Evolutionary conservation across 2,888 invertebrate genomes (phyloP).

Genomic region (Rhingia rostrata): DNA sequence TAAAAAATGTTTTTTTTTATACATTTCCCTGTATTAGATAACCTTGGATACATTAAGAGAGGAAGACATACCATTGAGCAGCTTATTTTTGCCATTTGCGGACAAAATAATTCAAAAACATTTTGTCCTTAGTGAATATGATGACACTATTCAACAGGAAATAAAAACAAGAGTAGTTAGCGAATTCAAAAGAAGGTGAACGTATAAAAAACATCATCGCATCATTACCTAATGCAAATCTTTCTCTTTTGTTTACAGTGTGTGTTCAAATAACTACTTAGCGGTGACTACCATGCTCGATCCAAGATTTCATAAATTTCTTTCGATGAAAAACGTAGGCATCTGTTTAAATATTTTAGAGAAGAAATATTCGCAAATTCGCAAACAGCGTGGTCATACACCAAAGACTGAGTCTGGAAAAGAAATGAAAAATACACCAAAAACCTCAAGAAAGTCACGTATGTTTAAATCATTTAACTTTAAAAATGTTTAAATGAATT

Average conservation of each 20-base stretch:
- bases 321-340: slow-evolving; percentile 75
- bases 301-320: slow-evolving; percentile 80
- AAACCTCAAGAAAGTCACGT: slow-evolving; percentile 55
- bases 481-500: neutral
- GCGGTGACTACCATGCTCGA: slow-evolving; percentile 81
- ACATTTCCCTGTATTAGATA: slow-evolving; percentile 75
- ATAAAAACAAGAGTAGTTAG: slow-evolving; percentile 78
- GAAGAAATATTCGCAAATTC: slow-evolving; percentile 47
- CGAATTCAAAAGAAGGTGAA: slow-evolving; percentile 78
- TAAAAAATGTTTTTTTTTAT: neutral
- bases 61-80: slow-evolving; percentile 81
- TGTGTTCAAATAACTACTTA: slow-evolving; percentile 79
- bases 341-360: slow-evolving; percentile 77
- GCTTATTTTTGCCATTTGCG: slow-evolving; percentile 80
- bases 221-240: neutral
- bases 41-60: slow-evolving; percentile 81
- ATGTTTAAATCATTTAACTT: neutral
- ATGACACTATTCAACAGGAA: slow-evolving; percentile 77
- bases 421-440: neutral
- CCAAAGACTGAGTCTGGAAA: slow-evolving; percentile 9
- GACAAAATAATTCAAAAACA: slow-evolving; percentile 80
- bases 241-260: slow-evolving; percentile 70
- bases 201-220: neutral
- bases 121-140: slow-evolving; percentile 77
- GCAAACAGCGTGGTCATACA: slow-evolving; percentile 38